A percentile compares a stretch with the other conserved stretches of the same genome.
These are phyloP conservation scores for Hipposideros larvatus DNA, from an alignment of 2,797 vertebrate genomes.

Conservation along the genomic window DNA sequence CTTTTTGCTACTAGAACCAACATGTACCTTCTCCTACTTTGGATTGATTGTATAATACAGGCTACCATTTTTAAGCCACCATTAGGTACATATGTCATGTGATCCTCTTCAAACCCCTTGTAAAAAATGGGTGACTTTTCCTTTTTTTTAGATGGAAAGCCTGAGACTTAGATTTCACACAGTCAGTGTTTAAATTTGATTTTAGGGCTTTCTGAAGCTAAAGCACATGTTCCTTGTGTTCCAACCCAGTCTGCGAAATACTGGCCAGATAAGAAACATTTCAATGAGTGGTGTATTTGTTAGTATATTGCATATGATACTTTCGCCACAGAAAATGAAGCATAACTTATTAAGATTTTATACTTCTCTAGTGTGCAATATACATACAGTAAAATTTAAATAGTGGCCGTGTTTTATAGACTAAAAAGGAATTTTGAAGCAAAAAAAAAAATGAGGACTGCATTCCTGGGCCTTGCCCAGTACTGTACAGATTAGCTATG, in stretches of 20 bases:
- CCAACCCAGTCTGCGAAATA: slow-evolving; percentile 28
- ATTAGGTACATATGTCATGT: background rate
- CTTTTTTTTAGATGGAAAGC: slow-evolving; percentile 50
- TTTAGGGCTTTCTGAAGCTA: slow-evolving; percentile 33
- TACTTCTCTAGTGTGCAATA: background rate
- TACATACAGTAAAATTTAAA: slow-evolving; percentile 42
- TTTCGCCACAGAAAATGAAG: slow-evolving; percentile 53
- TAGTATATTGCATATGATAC: slow-evolving; percentile 27
- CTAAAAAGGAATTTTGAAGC: slow-evolving; percentile 43
- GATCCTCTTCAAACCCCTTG: slow-evolving; percentile 35
- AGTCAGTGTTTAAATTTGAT: slow-evolving; percentile 31
- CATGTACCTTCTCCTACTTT: background rate
- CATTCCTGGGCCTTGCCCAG: background rate
- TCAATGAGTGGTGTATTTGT: slow-evolving; percentile 32
- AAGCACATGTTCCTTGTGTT: slow-evolving; percentile 41
- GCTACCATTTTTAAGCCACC: background rate
- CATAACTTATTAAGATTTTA: slow-evolving; percentile 47
- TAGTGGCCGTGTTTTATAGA: slow-evolving; percentile 30
- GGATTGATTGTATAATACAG: background rate
- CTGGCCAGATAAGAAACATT: slow-evolving; percentile 58
- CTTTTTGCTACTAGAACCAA: background rate
- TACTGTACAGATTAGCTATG: background rate
- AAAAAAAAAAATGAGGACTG: background rate
- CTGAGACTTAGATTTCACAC: slow-evolving; percentile 46
- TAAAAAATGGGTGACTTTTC: slow-evolving; percentile 36